These are phyloP conservation scores for Sinocyclocheilus maitianheensis DNA, from an alignment of 2,113 vertebrate genomes.

Conservation along the genomic window DNA sequence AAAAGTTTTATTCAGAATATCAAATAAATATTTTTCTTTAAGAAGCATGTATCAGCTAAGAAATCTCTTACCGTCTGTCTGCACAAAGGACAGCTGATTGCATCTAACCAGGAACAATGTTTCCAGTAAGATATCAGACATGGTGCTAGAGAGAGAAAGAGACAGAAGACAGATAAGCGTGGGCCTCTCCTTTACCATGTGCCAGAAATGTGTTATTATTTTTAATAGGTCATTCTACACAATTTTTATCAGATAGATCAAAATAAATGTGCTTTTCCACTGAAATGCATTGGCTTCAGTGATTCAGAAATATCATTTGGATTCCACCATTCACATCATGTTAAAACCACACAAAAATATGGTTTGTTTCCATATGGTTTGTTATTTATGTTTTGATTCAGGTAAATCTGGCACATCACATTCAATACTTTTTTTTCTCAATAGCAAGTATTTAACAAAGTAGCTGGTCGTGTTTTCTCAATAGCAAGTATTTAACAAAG, in stretches of 20 bases:
- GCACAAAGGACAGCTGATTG: slow-evolving; percentile 83
- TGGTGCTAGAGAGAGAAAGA: slow-evolving; percentile 67
- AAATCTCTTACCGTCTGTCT: slow-evolving; percentile 78
- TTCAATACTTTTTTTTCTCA: not conserved
- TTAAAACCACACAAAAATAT: not conserved
- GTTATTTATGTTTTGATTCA: not conserved
- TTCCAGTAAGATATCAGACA: slow-evolving; percentile 85
- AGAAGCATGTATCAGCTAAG: not conserved
- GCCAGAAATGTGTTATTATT: slow-evolving; percentile 16
- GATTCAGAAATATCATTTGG: not conserved
- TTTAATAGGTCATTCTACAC: not conserved
- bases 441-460: too few relatives aligned
- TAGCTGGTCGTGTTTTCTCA: too few relatives aligned
- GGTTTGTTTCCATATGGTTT: not conserved
- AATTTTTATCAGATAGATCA: not conserved
- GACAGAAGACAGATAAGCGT: not conserved
- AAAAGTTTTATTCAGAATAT: too few relatives aligned
- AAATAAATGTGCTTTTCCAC: not conserved
- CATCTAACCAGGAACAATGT: slow-evolving; percentile 79
- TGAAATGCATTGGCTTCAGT: not conserved
- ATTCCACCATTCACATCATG: not conserved
- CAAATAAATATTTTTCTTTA: not conserved
- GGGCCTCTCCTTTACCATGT: not conserved
- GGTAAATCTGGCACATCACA: not conserved
- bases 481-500: not conserved